Percentiles rank a stretch among this genome's conserved stretches.
Conservation (phyloP, 2,888 invertebrate genomes). For the Hydropsyche betteni region DNA sequence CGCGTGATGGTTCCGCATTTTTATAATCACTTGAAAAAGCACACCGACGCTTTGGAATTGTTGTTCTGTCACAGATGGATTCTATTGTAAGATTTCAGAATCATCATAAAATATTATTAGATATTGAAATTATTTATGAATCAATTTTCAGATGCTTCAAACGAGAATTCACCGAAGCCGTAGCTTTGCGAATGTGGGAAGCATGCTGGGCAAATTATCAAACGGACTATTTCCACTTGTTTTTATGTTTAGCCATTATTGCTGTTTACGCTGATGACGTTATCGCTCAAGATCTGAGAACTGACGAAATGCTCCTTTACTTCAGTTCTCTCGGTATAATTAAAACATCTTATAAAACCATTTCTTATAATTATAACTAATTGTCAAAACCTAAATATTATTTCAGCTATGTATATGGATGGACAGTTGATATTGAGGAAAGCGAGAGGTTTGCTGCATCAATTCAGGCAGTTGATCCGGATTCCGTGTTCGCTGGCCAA, state of each 20-base stretch:
- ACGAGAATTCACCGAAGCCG: conserved; percentile 88
- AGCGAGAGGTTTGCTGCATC: conserved; percentile 89
- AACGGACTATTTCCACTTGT: conserved; percentile 95
- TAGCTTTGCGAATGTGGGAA: conserved; percentile 93
- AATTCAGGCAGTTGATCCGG: conserved; percentile 86
- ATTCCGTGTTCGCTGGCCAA: conserved; percentile 91
- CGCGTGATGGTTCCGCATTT: conserved; percentile 91
- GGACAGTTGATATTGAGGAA: conserved; percentile 89
- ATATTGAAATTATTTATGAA: conserved; percentile 51
- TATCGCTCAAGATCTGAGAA: conserved; percentile 88
- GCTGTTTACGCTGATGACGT: conserved; percentile 94
- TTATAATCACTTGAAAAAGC: conserved; percentile 82
- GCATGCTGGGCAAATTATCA: conserved; percentile 97
- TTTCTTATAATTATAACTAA: background rate
- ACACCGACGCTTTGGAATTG: conserved; percentile 88
- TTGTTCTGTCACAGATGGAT: conserved; percentile 97
- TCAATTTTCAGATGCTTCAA: conserved; percentile 80
- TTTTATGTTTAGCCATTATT: conserved; percentile 92
- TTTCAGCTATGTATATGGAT: conserved; percentile 94
- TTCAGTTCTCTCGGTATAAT: conserved; percentile 83
- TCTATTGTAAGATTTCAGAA: conserved; percentile 84
- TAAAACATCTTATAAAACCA: too few relatives aligned
- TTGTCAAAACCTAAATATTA: conserved; percentile 32
- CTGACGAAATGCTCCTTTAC: conserved; percentile 94
- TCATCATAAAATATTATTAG: conserved; percentile 91